A percentile compares a stretch with the other conserved stretches of the same genome.
These are phyloP conservation scores for Sapajus apella DNA, from an alignment of 2,113 vertebrate genomes.

Conservation along the genomic window DNA sequence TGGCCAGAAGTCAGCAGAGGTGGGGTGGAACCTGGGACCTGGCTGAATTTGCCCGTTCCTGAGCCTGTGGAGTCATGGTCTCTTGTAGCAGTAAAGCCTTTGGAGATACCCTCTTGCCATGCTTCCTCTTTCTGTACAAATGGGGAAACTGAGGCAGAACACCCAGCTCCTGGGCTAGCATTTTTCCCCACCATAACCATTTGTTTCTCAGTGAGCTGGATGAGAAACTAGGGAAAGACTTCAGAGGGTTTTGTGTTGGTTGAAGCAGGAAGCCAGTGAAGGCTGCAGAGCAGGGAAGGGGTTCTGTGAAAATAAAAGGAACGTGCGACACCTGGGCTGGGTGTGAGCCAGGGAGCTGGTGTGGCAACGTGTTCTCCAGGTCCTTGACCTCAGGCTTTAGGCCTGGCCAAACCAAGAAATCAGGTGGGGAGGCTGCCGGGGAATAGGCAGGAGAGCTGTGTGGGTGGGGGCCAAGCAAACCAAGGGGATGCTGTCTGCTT, in stretches of 20 bases:
- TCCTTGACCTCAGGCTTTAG: neutral
- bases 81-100: neutral
- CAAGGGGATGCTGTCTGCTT: neutral
- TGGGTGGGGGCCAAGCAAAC: neutral
- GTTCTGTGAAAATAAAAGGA: neutral
- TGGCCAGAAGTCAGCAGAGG: neutral
- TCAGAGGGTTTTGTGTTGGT: neutral
- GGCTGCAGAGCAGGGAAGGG: neutral
- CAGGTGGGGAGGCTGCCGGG: neutral
- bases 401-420: neutral
- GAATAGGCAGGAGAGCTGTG: neutral
- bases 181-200: neutral
- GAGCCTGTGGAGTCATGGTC: neutral
- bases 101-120: neutral
- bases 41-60: fast-evolving
- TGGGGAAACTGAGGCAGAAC: neutral
- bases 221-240: neutral
- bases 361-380: neutral
- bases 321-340: neutral
- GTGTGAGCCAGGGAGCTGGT: neutral
- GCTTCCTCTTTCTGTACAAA: neutral
- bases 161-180: too few relatives aligned
- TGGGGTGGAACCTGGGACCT: neutral
- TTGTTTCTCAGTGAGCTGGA: neutral
- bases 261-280: neutral